These are phyloP conservation scores for Trichacis sp. DNA, from an alignment of 2,888 invertebrate species.

Conservation along the genomic window DNA sequence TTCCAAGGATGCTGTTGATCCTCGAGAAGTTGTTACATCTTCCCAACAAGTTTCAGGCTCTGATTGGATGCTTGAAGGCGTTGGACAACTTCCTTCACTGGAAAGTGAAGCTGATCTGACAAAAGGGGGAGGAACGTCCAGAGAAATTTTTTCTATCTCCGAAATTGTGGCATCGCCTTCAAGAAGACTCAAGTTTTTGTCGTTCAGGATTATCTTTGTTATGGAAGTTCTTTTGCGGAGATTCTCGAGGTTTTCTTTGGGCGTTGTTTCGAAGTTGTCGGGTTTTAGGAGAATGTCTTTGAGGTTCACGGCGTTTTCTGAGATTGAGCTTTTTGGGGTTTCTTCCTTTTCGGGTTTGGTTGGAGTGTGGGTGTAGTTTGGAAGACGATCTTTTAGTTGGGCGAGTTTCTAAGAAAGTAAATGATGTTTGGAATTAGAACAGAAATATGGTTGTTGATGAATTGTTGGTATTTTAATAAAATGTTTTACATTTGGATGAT, in stretches of 20 bases:
- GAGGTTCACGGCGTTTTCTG: conserved; percentile 58
- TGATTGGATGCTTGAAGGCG: conserved; percentile 59
- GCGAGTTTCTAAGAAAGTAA: too few relatives aligned
- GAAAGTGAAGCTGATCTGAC: conserved; percentile 57
- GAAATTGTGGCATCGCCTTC: conserved; percentile 24
- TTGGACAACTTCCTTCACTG: conserved; percentile 61
- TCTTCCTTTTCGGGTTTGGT: neutral
- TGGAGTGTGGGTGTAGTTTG: too few relatives aligned
- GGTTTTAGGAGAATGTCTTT: conserved; percentile 61
- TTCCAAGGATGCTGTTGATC: conserved; percentile 46
- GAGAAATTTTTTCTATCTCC: conserved; percentile 43
- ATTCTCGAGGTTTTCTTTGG: conserved; percentile 62
- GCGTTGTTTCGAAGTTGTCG: conserved; percentile 52
- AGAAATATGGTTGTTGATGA: too few relatives aligned
- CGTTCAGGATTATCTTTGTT: conserved; percentile 61
- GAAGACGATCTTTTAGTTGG: too few relatives aligned
- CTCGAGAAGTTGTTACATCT: conserved; percentile 48
- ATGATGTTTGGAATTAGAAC: too few relatives aligned
- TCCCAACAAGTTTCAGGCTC: conserved; percentile 62
- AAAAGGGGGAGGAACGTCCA: conserved; percentile 52
- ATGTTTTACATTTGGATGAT: too few relatives aligned
- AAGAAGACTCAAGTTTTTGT: conserved; percentile 32
- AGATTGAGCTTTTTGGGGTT: neutral
- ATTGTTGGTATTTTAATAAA: too few relatives aligned
- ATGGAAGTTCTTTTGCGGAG: conserved; percentile 60